Percentiles rank a stretch among this genome's conserved stretches.
Evolutionary conservation across 2,113 vertebrate genomes (phyloP).

Genomic region (Tor tambroides): DNA sequence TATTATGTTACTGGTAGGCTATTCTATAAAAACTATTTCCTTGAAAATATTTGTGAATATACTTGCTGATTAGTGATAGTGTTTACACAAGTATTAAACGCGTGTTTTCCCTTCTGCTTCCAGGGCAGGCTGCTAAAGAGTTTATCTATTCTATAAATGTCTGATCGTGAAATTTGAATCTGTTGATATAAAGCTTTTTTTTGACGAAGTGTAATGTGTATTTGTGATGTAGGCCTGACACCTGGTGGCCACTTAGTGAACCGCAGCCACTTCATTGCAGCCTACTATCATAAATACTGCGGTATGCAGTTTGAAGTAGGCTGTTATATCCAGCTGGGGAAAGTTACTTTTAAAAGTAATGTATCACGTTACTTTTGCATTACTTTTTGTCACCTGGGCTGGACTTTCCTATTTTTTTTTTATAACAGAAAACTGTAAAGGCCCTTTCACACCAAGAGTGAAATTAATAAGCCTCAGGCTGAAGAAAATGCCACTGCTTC

Average conservation of each 20-base stretch:
- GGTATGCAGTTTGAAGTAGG: too few relatives aligned
- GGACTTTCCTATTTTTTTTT: too few relatives aligned
- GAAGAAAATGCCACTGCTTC: too few relatives aligned
- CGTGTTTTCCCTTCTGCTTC: not conserved
- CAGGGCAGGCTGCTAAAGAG: not conserved
- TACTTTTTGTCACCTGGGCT: too few relatives aligned
- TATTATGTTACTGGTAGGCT: not conserved
- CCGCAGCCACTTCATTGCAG: too few relatives aligned
- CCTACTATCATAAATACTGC: too few relatives aligned
- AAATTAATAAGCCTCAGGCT: too few relatives aligned
- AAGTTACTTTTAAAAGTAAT: too few relatives aligned
- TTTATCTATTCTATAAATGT: slow-evolving; percentile 35
- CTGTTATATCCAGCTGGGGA: too few relatives aligned
- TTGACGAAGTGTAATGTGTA: not conserved
- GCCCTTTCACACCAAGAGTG: too few relatives aligned
- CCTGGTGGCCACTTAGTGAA: slow-evolving; percentile 30
- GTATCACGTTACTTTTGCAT: too few relatives aligned
- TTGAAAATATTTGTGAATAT: not conserved
- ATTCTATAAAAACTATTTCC: not conserved
- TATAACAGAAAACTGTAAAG: too few relatives aligned
- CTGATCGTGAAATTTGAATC: slow-evolving; percentile 33
- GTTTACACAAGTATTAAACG: not conserved
- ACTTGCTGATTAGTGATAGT: not conserved
- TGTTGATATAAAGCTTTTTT: not conserved
- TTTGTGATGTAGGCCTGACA: slow-evolving; percentile 35